These are phyloP conservation scores for Mimas tiliae DNA, from an alignment of 2,888 invertebrate species.

Conservation along the genomic window DNA sequence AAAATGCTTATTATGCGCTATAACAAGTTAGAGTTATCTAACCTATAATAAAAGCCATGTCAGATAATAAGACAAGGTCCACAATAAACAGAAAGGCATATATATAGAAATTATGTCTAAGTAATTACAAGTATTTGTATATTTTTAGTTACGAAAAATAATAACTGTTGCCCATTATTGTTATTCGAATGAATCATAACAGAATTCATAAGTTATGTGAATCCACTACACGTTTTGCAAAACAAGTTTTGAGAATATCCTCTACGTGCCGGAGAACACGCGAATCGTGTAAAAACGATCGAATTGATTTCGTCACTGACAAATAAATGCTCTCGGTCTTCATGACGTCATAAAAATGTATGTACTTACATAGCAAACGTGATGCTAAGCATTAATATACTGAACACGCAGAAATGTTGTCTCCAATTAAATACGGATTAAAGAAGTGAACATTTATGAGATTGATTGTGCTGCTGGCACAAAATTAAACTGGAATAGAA, in stretches of 20 bases:
- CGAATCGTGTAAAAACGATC: not conserved
- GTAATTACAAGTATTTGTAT: too few species aligned
- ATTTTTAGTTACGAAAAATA: too few species aligned
- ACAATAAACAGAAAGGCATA: not conserved
- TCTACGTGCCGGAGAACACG: not conserved
- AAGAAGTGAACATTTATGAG: too few species aligned
- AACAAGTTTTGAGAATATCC: not conserved
- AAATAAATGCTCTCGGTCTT: not conserved
- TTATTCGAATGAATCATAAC: too few species aligned
- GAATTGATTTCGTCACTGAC: not conserved
- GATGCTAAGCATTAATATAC: not conserved
- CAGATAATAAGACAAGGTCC: not conserved
- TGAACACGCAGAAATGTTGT: not conserved
- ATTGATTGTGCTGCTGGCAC: too few species aligned
- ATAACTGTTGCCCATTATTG: too few species aligned
- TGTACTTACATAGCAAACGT: constrained; percentile 3
- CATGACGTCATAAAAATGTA: not conserved
- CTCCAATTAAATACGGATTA: not conserved
- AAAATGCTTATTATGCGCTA: too few species aligned
- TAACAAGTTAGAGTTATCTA: not conserved
- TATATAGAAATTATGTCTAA: too few species aligned
- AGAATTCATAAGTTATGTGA: too few species aligned
- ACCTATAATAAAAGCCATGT: not conserved
- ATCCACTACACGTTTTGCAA: not conserved
- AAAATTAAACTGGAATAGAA: too few species aligned